phyloP scores from a whole-genome alignment of 53 echinoderm and acorn worm species.

The Mesocentrotus franciscanus region DNA sequence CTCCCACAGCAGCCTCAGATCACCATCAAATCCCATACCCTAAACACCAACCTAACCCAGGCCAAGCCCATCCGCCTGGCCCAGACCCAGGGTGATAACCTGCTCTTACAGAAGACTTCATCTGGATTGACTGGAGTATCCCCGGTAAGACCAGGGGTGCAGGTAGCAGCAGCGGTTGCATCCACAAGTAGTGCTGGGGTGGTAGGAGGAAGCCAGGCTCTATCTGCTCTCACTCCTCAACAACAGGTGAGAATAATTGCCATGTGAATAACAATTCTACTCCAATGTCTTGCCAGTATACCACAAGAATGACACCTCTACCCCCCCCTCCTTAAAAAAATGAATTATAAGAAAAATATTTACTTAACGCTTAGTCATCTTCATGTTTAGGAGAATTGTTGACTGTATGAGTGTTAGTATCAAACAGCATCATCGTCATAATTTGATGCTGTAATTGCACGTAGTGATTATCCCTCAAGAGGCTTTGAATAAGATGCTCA shows the following conservation, averaged over 20 bases:
- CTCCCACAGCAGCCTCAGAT: conserved; percentile 49
- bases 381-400: no score
- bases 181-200: not conserved
- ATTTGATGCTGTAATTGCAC: no score
- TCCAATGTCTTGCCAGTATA: no score
- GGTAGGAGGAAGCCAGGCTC: not conserved
- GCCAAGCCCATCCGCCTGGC: conserved; percentile 65
- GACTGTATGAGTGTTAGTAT: no score
- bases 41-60: not conserved
- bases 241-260: conserved; percentile 42
- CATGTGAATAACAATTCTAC: not conserved
- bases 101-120: conserved; percentile 49
- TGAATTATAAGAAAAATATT: no score
- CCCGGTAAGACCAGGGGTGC: conserved; percentile 62
- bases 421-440: no score
- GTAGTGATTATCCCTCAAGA: not conserved
- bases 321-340: not conserved
- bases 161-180: not conserved
- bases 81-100: conserved; percentile 65
- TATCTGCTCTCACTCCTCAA: conserved; percentile 41
- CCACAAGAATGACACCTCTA: not conserved
- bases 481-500: not conserved
- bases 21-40: conserved; percentile 51
- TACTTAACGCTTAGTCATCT: no score
- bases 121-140: not conserved